Evolutionary conservation across 2,888 invertebrate species (phyloP), one percentile per base, ranked within the genome.

Genomic region (Heliconius aoede): DNA sequence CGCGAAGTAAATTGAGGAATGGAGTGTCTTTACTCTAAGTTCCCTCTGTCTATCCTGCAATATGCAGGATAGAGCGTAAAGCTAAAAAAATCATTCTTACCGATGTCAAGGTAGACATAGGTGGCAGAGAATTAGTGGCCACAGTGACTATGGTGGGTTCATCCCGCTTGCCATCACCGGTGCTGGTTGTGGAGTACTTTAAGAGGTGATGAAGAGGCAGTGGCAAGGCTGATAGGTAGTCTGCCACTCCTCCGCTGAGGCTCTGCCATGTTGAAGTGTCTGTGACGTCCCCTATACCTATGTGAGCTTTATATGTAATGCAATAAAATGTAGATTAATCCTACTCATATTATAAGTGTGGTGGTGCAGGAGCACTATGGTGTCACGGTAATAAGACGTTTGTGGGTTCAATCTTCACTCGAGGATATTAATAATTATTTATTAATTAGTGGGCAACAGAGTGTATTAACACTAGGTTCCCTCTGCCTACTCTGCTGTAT

Each of bases 121-220:
- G 77, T 30, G 90, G 88, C 79, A 91, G 79, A 2, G 87, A 81
- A 74, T 90, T 91, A 1, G 88, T 82, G 40, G 90, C 84, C 83
- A 95, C 88, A 85, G 95, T 82, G 84, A 95, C 90, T 83, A 95
- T 87, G 83, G 95, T 83, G 80, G 94, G 94, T 86, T 91, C 94
- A 83, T 97, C 97, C 81, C 97, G 96, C 86, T 97, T 97, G 79
- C 96, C 96, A 78, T 96, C 96, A 0, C 96, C 96, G 0, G 89
- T 79, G 4, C 96, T 96, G 0, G 89, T 79, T 3, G 97, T 32
- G n/a, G 64, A 97, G 90, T 97, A 97, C 89, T 97, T 97, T 58
- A 98, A 95, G 83, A 98, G 96, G 88, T 98, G 97, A 87, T 98
- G 98, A 73, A 98, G 91, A 36, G 97, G 97, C 75, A 98, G 90